Base-by-base conservation (phyloP, 2,888 invertebrate species). In the Chesias legatella region DNA sequence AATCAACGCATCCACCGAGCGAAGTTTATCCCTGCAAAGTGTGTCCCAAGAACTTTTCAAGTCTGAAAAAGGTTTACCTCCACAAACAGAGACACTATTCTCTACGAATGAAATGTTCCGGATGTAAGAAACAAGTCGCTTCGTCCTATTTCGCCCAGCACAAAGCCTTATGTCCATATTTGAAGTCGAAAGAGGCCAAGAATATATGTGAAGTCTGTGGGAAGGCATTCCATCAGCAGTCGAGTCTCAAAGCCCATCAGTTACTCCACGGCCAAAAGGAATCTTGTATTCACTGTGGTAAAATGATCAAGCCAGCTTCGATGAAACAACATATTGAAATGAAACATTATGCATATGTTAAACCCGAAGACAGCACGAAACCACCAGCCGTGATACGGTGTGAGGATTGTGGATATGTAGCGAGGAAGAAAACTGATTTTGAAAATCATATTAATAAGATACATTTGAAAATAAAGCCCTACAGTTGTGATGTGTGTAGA, bases 21-120 rank as follows among this genome's bases (percentile, higher is more conserved):
- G 60, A 58, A 1, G 30, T 52, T 6, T 75, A 59, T 24, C 74
- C 76, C 1, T 77, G 77, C 29, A 67, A 63, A 50, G 57, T 51
- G 0, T 77, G 77, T 29, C 42, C 63, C 0, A 67, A 61, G 37
- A 53, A 59, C 1, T 77, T 71, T 48, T 51, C 60, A 8, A 60
- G 52, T 8, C 45, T 74, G 7, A 65, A 53, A 30, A 67, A 73
- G 34, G 29, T 74, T 2, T 71, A 71, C n/a, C 39, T 63, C 1
- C 74, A 74, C 11, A 65, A 63, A 32, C 64, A 72, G 25, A 60
- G 56, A 33, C 73, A 74, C 24, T 73, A 69, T 24, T 61, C 65
- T 0, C 52, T 67, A 8, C 64, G 64, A 23, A 60, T 63, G 1
- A 60, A 66, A 33, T 76, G 76, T 44, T 20, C 38, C 0, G 50